Evolutionary conservation across 2,797 vertebrate genomes (phyloP).

Genomic region (Orestias chungarensis): DNA sequence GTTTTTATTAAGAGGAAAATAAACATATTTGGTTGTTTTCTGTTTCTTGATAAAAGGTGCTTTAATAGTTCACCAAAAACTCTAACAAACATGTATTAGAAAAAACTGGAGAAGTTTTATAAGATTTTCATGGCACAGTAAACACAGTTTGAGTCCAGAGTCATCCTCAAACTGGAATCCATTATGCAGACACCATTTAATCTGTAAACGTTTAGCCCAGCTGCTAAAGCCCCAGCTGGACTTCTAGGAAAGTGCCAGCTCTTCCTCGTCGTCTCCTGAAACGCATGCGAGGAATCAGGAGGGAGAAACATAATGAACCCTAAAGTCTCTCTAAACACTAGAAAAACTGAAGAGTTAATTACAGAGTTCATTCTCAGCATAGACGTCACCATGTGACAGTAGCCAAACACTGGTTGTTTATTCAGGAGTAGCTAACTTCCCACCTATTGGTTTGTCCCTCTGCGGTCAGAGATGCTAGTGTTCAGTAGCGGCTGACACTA

Average conservation of each 20-base stretch:
- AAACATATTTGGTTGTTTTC: not conserved
- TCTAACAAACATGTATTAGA: not conserved
- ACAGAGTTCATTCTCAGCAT: slow-evolving; percentile 49
- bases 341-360: slow-evolving; percentile 62
- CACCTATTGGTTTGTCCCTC: too few species aligned
- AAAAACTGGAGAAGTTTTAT: not conserved
- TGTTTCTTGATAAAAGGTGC: not conserved
- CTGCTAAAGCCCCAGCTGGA: slow-evolving; percentile 35
- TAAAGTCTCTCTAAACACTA: slow-evolving; percentile 11
- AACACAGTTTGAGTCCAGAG: slow-evolving; percentile 30
- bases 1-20: not conserved
- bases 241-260: slow-evolving; percentile 68
- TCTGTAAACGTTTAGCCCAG: slow-evolving; percentile 64
- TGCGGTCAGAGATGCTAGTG: not conserved
- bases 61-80: not conserved
- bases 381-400: slow-evolving; percentile 46
- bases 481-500: too few species aligned
- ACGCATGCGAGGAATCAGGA: slow-evolving; percentile 18
- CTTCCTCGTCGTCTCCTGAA: slow-evolving; percentile 25
- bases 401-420: slow-evolving; percentile 33
- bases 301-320: slow-evolving; percentile 28
- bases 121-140: not conserved
- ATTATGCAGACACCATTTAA: slow-evolving; percentile 39
- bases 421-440: not conserved
- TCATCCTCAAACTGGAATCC: slow-evolving; percentile 35